These are phyloP conservation scores for Egretta garzetta DNA, from an alignment of 2,113 vertebrate genomes.

Conservation along the genomic window DNA sequence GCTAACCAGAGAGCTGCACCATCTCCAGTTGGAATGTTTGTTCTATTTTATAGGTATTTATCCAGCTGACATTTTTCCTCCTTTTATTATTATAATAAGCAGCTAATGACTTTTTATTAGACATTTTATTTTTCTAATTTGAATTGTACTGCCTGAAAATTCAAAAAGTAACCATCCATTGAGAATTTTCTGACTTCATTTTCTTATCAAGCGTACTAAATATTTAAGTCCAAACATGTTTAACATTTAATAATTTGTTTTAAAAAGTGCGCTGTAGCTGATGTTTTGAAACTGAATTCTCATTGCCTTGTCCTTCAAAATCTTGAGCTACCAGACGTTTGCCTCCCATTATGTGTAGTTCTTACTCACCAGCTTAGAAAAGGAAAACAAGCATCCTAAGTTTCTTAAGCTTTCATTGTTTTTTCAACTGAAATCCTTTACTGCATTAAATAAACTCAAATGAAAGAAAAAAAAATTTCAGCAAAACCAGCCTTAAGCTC, in stretches of 20 bases:
- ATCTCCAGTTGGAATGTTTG: not conserved
- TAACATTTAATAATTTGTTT: not conserved
- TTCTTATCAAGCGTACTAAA: not conserved
- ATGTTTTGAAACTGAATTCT: not conserved
- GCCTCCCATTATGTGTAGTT: not conserved
- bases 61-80: not conserved
- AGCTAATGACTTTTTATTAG: not conserved
- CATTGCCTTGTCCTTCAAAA: not conserved
- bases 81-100: not conserved
- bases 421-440: not conserved
- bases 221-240: not conserved
- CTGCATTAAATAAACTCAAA: not conserved
- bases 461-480: too few relatives aligned
- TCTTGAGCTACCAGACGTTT: not conserved
- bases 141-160: not conserved
- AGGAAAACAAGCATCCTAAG: not conserved
- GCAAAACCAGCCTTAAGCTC: not conserved
- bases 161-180: not conserved
- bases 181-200: not conserved
- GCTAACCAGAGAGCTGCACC: not conserved
- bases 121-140: not conserved
- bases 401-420: not conserved
- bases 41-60: not conserved
- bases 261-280: not conserved
- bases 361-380: not conserved